Conservation (phyloP, 2,113 vertebrate genomes). For the Lycaon pictus region DNA sequence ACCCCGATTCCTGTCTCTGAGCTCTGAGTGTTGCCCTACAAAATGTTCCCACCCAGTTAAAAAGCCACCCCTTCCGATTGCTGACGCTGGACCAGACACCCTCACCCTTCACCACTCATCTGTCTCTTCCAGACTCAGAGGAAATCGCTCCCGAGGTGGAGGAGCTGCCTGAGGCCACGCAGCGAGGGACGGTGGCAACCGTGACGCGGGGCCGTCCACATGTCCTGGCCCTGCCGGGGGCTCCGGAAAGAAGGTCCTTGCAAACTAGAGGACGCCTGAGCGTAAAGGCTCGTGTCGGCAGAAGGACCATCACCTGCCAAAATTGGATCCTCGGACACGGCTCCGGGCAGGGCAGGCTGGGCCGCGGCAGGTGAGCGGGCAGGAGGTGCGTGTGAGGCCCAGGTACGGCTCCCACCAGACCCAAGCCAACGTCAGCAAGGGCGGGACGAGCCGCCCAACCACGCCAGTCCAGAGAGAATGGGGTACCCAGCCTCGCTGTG, state of each 20-base stretch:
- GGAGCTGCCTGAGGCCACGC: not conserved
- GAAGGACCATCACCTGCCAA: not conserved
- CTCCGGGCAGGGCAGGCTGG: not conserved
- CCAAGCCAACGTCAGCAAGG: not conserved
- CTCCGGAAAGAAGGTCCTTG: not conserved
- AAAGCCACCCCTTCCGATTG: accelerated
- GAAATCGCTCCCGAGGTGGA: not conserved
- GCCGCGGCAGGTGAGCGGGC: accelerated
- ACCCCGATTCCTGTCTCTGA: not conserved
- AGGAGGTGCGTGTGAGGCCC: not conserved
- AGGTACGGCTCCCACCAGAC: not conserved
- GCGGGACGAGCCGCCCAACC: not conserved
- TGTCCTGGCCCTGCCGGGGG: not conserved
- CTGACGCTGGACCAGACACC: not conserved
- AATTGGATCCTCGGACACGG: not conserved
- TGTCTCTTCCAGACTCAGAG: not conserved
- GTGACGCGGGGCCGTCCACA: accelerated
- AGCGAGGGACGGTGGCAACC: accelerated
- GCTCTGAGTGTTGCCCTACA: not conserved
- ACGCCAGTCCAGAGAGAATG: accelerated
- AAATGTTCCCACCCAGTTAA: not conserved
- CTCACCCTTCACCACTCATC: not conserved
- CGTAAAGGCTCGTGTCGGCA: too few species aligned
- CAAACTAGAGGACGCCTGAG: not conserved
- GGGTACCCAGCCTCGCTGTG: not conserved